Evolutionary conservation across 1,140 invertebrate species (phyloP), one percentile per base, ranked within the genome.

Genomic region (Aleiodes sp.): DNA sequence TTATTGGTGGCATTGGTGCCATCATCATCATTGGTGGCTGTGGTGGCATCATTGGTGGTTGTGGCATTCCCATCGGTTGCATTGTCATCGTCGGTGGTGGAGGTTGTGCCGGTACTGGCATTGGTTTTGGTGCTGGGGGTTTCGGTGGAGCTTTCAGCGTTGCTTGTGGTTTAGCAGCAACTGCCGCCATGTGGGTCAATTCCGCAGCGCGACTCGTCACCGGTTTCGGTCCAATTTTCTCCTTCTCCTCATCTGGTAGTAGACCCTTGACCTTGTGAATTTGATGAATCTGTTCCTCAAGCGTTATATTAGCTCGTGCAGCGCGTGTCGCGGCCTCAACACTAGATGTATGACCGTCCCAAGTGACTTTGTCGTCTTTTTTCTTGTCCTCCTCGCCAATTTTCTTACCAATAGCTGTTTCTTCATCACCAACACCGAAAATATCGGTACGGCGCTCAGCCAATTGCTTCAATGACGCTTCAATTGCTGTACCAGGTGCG

Each of bases 401-500:
- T 85, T 99, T 99, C 87, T 98, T 97, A 90, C 98, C 98, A 83
- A 99, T 99, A 1, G 96, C 94, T 0, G 98, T 98, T 89, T 99
- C 98, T 84, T 99, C 97, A 78, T 96, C 95, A 71, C 98, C 98
- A 66, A 96, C 94, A 88, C 98, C 98, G 83, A 99, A 99, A 86
- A 99, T 99, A 91, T 99, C 98, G 2, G 98, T 99, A 93, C 98
- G 95, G 75, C 98, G 90, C 80, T 99, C 98, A 0, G 98, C 98
- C 72, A 99, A 87, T 78, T 97, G 92, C 82, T 98, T 98, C 76
- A 99, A 90, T 81, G 94, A 98, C 9, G 93, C 95, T 74, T 98
- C 96, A 76, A 99, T 99, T 16, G 96, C 95, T 21, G 95, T 92
- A 19, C 95, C 95, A 65, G 91, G 90, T 2, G 94, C 96, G 82